phyloP scores from a whole-genome alignment of 2,888 invertebrate genomes.

The Megastigmus dorsalis region DNA sequence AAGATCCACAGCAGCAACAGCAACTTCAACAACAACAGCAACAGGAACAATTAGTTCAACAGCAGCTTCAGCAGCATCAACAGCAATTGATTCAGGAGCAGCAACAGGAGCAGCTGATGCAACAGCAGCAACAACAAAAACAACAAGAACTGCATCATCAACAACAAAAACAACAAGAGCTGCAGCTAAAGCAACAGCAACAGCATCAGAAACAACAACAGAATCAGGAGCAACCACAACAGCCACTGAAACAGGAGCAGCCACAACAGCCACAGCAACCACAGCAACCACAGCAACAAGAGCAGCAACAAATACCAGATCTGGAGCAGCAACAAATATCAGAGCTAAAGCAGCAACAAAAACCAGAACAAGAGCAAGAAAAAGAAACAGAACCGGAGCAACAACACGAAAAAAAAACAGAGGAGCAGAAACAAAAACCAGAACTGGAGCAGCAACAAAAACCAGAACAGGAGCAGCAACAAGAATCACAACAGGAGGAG shows the following conservation, averaged over 20 bases:
- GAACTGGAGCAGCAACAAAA: slow-evolving; percentile 22
- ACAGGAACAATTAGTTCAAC: slow-evolving; percentile 52
- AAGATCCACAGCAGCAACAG: slow-evolving; percentile 57
- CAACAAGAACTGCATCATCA: slow-evolving; percentile 13
- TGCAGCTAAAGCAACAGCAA: slow-evolving; percentile 44
- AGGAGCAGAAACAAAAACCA: background rate
- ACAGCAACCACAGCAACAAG: slow-evolving; percentile 54
- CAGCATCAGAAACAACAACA: background rate
- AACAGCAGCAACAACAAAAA: slow-evolving; percentile 44
- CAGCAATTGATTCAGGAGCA: slow-evolving; percentile 52
- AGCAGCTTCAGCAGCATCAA: slow-evolving; percentile 54
- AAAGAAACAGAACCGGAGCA: slow-evolving; percentile 7
- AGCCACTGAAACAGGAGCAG: too few relatives aligned
- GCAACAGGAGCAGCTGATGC: slow-evolving; percentile 21
- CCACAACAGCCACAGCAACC: too few relatives aligned
- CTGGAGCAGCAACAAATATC: too few relatives aligned
- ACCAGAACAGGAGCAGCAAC: slow-evolving; percentile 34
- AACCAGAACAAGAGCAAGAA: slow-evolving; percentile 48
- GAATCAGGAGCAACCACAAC: background rate
- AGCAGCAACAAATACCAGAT: slow-evolving; percentile 41
- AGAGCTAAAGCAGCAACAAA: too few relatives aligned
- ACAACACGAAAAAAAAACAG: background rate
- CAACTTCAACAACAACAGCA: slow-evolving; percentile 58
- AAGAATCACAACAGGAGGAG: background rate
- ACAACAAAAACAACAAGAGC: slow-evolving; percentile 9